Evolutionary conservation across 2,797 vertebrate genomes (phyloP).

Genomic region (Octomys mimax): DNA sequence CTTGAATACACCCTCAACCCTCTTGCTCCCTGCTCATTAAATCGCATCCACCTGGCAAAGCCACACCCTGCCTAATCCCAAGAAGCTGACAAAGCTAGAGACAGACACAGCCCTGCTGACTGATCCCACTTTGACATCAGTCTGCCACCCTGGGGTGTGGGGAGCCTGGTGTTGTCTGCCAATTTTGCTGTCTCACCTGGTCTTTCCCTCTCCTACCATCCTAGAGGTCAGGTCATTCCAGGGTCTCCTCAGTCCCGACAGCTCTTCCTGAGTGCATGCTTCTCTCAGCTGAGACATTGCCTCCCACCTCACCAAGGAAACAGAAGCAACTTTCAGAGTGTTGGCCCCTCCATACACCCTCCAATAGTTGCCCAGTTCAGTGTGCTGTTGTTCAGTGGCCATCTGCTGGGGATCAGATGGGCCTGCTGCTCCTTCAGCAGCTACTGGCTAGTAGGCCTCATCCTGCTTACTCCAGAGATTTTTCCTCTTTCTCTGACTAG

Average conservation of each 20-base stretch:
- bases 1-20: slow-evolving; percentile 18
- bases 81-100: slow-evolving; percentile 2
- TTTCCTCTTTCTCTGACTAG: background rate
- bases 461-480: background rate
- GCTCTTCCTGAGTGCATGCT: too few species aligned
- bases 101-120: background rate
- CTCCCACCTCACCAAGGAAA: slow-evolving; percentile 8
- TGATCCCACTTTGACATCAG: background rate
- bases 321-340: background rate
- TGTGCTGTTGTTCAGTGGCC: background rate
- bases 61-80: slow-evolving; percentile 64
- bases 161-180: background rate
- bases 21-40: slow-evolving; percentile 25
- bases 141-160: background rate
- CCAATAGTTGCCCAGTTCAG: background rate
- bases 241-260: background rate
- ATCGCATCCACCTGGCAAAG: slow-evolving; percentile 37
- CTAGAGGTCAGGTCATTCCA: background rate
- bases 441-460: background rate
- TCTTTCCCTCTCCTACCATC: background rate
- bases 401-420: background rate
- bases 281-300: background rate
- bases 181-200: background rate
- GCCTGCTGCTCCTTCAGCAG: background rate
- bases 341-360: background rate